A percentile compares a stretch with the other conserved stretches of the same genome.
Evolutionary conservation across 2,888 invertebrate species (phyloP).

Genomic region (Stomorhina lunata): DNA sequence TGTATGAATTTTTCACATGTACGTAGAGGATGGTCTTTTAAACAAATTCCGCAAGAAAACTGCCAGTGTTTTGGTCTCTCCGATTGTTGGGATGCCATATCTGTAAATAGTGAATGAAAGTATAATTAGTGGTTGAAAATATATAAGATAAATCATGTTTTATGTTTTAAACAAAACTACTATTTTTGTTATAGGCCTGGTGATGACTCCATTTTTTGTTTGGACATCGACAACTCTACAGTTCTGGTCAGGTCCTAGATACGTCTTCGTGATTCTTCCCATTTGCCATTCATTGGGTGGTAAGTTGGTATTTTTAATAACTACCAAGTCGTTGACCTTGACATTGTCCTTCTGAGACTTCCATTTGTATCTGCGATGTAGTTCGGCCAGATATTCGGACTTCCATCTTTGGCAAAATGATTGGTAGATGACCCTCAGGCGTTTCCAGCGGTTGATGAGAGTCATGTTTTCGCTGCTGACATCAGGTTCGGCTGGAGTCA

Average conservation of each 20-base stretch:
- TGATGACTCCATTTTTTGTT: no score
- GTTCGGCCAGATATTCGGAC: constrained; percentile 24
- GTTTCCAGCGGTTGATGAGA: constrained; percentile 3
- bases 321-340: constrained; percentile 18
- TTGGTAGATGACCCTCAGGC: neutral
- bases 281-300: no score
- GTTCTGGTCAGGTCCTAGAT: no score
- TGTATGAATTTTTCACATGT: neutral
- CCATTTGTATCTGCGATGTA: constrained; percentile 52
- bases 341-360: constrained; percentile 23
- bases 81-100: neutral
- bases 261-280: no score
- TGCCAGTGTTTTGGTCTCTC: neutral
- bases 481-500: constrained; percentile 15
- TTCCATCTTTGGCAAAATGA: no score
- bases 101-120: neutral
- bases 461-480: neutral
- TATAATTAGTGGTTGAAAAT: neutral
- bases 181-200: no score
- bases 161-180: neutral
- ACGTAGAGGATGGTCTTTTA: neutral
- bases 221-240: no score
- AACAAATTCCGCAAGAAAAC: neutral
- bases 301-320: constrained; percentile 42
- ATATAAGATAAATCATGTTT: no score